Percentiles rank a stretch among this genome's conserved stretches.
These are phyloP conservation scores for Napeogenes sylphis DNA, from an alignment of 2,888 invertebrate species.

Conservation along the genomic window DNA sequence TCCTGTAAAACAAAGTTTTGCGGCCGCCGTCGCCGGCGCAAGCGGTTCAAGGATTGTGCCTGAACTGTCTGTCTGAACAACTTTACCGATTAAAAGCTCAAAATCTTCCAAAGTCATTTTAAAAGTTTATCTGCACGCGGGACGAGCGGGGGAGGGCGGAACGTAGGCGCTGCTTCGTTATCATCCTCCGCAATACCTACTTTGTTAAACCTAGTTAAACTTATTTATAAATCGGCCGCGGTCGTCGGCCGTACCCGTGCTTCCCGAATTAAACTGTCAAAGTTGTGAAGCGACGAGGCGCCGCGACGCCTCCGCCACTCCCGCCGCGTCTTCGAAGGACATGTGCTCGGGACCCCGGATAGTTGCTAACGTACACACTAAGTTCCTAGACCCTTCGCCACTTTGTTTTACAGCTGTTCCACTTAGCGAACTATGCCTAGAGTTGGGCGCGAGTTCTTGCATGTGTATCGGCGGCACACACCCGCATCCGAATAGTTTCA, in stretches of 20 bases:
- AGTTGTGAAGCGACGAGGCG: slow-evolving; percentile 48
- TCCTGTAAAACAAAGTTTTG: slow-evolving; percentile 80
- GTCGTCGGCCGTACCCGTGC: slow-evolving; percentile 54
- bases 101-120: slow-evolving; percentile 80
- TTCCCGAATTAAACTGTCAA: slow-evolving; percentile 66
- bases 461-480: slow-evolving; percentile 76
- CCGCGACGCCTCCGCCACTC: slow-evolving; percentile 33
- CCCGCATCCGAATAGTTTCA: slow-evolving; percentile 77
- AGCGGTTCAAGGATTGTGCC: slow-evolving; percentile 79
- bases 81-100: slow-evolving; percentile 80
- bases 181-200: slow-evolving; percentile 63
- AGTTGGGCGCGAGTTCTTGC: slow-evolving; percentile 77
- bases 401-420: slow-evolving; percentile 78
- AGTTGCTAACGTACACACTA: slow-evolving; percentile 69
- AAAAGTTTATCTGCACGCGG: slow-evolving; percentile 79
- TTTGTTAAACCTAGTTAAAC: slow-evolving; percentile 74
- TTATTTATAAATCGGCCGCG: slow-evolving; percentile 72
- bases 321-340: slow-evolving; percentile 47
- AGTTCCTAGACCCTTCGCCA: slow-evolving; percentile 78
- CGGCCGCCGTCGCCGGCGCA: slow-evolving; percentile 79
- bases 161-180: slow-evolving; percentile 67
- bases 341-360: slow-evolving; percentile 58
- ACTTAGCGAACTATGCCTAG: slow-evolving; percentile 77
- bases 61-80: slow-evolving; percentile 79
- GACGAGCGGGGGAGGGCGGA: slow-evolving; percentile 49